phyloP scores from a whole-genome alignment of 1,140 invertebrate species.

The Cydia splendana region DNA sequence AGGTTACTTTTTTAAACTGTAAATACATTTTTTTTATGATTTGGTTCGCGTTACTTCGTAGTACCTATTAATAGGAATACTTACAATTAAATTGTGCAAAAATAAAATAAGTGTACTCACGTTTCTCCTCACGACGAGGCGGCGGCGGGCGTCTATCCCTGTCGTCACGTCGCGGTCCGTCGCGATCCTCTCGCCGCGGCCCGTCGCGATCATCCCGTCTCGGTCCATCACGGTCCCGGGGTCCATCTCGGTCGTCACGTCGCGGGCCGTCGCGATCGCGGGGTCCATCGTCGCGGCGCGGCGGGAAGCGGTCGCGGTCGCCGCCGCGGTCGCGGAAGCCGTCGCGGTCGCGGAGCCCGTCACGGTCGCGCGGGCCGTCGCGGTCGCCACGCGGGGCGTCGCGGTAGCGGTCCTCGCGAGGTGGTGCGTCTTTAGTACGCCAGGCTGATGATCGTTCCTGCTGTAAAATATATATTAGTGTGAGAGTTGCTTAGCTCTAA shows the following conservation, averaged over 20 bases:
- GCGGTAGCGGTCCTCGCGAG: slow-evolving; percentile 40
- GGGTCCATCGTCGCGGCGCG: slow-evolving; percentile 41
- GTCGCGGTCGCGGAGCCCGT: slow-evolving; percentile 57
- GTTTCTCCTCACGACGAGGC: slow-evolving; percentile 60
- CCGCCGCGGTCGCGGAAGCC: slow-evolving; percentile 62
- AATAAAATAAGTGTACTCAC: slow-evolving; percentile 42
- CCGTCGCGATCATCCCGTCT: slow-evolving; percentile 3
- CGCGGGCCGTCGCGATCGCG: slow-evolving; percentile 29
- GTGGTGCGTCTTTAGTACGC: slow-evolving; percentile 60
- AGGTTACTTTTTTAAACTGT: too few species aligned
- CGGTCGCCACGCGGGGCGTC: slow-evolving; percentile 37
- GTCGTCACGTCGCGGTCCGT: slow-evolving; percentile 28
- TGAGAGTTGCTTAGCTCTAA: too few species aligned
- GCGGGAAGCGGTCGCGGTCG: slow-evolving; percentile 49
- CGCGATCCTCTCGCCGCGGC: slow-evolving; percentile 12
- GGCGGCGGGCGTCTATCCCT: slow-evolving; percentile 45
- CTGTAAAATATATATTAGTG: neutral
- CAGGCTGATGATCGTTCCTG: slow-evolving; percentile 67
- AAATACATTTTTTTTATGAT: too few species aligned
- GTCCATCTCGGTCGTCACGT: slow-evolving; percentile 11
- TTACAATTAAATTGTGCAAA: too few species aligned
- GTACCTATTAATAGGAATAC: too few species aligned
- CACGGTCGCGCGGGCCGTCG: slow-evolving; percentile 28
- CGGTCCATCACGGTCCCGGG: slow-evolving; percentile 37
- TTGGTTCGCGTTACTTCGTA: too few species aligned